phyloP scores from a whole-genome alignment of 2,888 invertebrate species.

The Yponomeuta plumbellus region DNA sequence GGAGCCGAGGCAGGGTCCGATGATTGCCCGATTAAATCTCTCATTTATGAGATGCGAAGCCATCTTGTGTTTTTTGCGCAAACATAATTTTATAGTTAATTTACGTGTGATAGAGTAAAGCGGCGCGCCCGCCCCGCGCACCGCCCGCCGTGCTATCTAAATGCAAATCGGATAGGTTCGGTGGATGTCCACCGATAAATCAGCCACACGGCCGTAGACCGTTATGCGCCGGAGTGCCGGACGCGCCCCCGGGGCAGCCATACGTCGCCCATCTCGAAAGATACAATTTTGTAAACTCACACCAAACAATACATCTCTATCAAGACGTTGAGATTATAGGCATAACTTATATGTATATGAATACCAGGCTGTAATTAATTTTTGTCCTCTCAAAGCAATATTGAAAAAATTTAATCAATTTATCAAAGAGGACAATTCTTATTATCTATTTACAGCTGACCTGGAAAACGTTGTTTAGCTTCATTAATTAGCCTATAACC shows the following conservation, averaged over 20 bases:
- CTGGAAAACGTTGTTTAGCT: too few species aligned
- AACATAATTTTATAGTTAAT: conserved; percentile 63
- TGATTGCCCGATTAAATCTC: conserved; percentile 50
- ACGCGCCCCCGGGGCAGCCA: conserved; percentile 37
- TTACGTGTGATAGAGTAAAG: conserved; percentile 58
- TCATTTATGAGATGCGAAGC: conserved; percentile 46
- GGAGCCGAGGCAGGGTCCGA: conserved; percentile 34
- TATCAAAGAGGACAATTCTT: too few species aligned
- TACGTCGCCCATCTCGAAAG: conserved; percentile 25
- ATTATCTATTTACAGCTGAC: too few species aligned
- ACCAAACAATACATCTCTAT: conserved; percentile 14
- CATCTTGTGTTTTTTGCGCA: conserved; percentile 42
- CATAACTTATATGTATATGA: not conserved
- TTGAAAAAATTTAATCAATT: too few species aligned
- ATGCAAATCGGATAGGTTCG: conserved; percentile 75
- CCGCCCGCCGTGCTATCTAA: conserved; percentile 61
- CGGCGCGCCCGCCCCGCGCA: conserved; percentile 34
- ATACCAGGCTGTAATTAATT: not conserved
- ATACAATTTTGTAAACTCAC: conserved; percentile 15
- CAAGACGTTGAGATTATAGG: conserved; percentile 5
- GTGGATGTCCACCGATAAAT: conserved; percentile 70
- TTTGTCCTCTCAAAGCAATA: too few species aligned
- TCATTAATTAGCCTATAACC: too few species aligned
- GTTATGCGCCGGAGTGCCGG: conserved; percentile 40
- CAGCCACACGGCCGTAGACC: conserved; percentile 53